Base-by-base conservation (phyloP, 2,113 vertebrate genomes). In the Zootoca vivipara region DNA sequence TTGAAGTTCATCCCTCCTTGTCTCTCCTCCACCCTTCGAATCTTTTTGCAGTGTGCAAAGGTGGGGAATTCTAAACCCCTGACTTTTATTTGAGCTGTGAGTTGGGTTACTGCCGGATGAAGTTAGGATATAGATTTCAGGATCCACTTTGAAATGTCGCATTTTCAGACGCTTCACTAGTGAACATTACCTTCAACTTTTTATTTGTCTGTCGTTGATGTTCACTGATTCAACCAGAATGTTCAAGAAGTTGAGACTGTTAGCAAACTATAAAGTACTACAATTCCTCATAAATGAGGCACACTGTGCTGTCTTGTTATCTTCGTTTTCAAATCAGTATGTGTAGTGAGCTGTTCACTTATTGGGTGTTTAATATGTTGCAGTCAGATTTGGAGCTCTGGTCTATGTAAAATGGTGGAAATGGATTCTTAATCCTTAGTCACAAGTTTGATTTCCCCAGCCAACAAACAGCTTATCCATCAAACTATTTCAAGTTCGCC, bases 361-460 rank as follows among this genome's bases (percentile, higher is more conserved):
- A 24, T 75, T 15, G 10, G 1, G 22, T 81, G 70, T 81, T 16
- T 87, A 64, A 0, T 2, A 1, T 56, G 18, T 58, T 74, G 70
- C 16, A 6, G 35, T 2, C 20, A 1, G 18, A 67, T 87, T 64
- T 6, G 1, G 5, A 1, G 65, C 1, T 70, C 42, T 80, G 24
- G 20, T 52, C 46, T 10, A 5, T 20, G 30, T 52, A 73, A 73
- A 30, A 24, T 64, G 16, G 42, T 28, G 24, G 7, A 24, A 9
- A 1, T 77, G 86, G 82, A 74, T 15, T 3, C 87, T 91, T 35
- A 26, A 5, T 1, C 83, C 88, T 1, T 1, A 1, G 10, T 81
- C 89, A 75, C 20, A 81, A 20, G 92, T n/a, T 94, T 92, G 73
- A 88, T 85, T 9, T 62, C 42, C 2, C 6, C 52, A 85, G 56